A percentile compares a stretch with the other conserved stretches of the same genome.
Conservation (phyloP, 2,113 vertebrate species). For the Muntiacus reevesi region DNA sequence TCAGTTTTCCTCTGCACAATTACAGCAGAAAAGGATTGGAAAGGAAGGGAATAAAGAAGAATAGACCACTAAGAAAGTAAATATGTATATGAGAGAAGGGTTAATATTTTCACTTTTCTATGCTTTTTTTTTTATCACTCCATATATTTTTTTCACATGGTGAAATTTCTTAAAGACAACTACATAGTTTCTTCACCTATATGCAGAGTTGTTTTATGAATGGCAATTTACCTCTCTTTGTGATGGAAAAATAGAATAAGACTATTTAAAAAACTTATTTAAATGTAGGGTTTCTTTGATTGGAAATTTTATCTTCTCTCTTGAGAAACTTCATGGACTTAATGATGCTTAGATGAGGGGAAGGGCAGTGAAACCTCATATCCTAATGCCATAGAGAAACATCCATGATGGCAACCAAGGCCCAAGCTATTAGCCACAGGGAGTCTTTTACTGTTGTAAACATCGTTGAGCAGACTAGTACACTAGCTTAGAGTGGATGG, state of each 20-base stretch:
- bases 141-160: neutral
- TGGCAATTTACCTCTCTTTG: neutral
- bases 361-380: neutral
- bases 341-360: neutral
- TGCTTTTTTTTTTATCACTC: neutral
- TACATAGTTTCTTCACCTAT: neutral
- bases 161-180: neutral
- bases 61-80: neutral
- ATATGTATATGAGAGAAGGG: neutral
- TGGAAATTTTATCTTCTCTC: neutral
- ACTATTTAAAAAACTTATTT: neutral
- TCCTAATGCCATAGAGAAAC: neutral
- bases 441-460: neutral
- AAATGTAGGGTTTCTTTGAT: neutral
- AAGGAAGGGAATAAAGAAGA: conserved; percentile 3
- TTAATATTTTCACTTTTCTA: neutral
- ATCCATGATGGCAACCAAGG: neutral
- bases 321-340: neutral
- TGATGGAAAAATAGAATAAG: neutral
- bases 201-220: neutral
- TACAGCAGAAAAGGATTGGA: conserved; percentile 1
- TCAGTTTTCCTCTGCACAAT: conserved; percentile 33
- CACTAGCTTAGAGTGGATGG: neutral
- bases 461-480: neutral
- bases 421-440: neutral